Conservation (phyloP, 2,888 invertebrate species). For the Zygothrica quintamaculata region DNA sequence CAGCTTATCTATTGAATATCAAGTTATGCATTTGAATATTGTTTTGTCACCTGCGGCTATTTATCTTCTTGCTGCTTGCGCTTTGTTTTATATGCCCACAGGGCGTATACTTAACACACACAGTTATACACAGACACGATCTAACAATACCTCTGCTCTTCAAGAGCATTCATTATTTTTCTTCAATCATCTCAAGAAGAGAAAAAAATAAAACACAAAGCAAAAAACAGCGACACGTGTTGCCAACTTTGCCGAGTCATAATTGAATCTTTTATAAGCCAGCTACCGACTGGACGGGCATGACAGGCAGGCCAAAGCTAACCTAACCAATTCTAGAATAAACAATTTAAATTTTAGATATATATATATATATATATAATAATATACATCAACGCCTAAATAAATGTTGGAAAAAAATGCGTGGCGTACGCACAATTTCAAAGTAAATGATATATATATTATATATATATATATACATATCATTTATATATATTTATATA, state of each 20-base stretch:
- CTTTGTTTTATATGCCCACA: slow-evolving; percentile 51
- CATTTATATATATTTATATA: slow-evolving; percentile 18
- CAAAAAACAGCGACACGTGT: slow-evolving; percentile 67
- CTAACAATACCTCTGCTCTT: slow-evolving; percentile 27
- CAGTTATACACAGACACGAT: background rate
- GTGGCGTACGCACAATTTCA: slow-evolving; percentile 75
- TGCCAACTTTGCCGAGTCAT: slow-evolving; percentile 71
- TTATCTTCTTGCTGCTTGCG: slow-evolving; percentile 54
- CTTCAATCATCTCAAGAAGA: slow-evolving; percentile 9
- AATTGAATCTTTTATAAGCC: slow-evolving; percentile 74
- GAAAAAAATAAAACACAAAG: background rate
- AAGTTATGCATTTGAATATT: slow-evolving; percentile 77
- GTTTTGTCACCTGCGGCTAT: slow-evolving; percentile 76
- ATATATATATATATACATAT: slow-evolving; percentile 19
- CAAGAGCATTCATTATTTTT: slow-evolving; percentile 26
- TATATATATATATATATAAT: slow-evolving; percentile 1
- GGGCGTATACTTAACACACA: slow-evolving; percentile 47
- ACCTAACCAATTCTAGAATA: slow-evolving; percentile 15
- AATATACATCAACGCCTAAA: slow-evolving; percentile 5
- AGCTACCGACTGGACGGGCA: slow-evolving; percentile 28
- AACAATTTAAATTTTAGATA: slow-evolving; percentile 10
- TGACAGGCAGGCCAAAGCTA: background rate
- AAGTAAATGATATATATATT: slow-evolving; percentile 68
- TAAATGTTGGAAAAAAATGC: slow-evolving; percentile 48
- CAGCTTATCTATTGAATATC: slow-evolving; percentile 79